These are phyloP conservation scores for Petrolisthes manimaculis DNA, from an alignment of 2,888 invertebrate species.

Conservation along the genomic window DNA sequence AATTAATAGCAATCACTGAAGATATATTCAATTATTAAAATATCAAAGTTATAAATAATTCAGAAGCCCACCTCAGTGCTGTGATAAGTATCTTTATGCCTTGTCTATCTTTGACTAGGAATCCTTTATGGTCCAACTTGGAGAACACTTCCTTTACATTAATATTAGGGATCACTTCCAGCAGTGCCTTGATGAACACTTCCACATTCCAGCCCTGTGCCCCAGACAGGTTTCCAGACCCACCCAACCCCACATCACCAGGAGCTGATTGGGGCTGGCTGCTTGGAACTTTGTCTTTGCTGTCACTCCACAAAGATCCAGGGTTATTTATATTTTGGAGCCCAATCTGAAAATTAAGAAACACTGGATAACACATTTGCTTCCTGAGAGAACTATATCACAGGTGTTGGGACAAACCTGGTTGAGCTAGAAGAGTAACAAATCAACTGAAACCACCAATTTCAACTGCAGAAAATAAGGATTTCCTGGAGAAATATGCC, in stretches of 20 bases:
- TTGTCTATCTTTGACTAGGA: slow-evolving; percentile 87
- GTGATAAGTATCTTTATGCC: slow-evolving; percentile 86
- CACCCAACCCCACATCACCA: slow-evolving; percentile 44
- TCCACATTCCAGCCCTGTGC: slow-evolving; percentile 90
- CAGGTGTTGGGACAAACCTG: no score
- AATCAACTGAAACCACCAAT: neutral
- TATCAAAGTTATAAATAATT: neutral
- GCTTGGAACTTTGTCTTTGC: slow-evolving; percentile 68
- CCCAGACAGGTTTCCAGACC: slow-evolving; percentile 65
- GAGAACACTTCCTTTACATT: slow-evolving; percentile 94
- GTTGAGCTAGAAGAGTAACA: neutral
- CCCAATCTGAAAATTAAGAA: slow-evolving; percentile 48
- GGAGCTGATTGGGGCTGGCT: slow-evolving; percentile 64
- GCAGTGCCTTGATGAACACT: slow-evolving; percentile 90
- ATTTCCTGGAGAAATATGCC: no score
- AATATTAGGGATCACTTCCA: slow-evolving; percentile 86
- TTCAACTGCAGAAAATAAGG: no score
- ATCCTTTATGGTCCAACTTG: slow-evolving; percentile 92
- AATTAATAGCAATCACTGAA: no score
- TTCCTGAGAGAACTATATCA: no score
- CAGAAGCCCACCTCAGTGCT: slow-evolving; percentile 76
- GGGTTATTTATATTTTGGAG: slow-evolving; percentile 58
- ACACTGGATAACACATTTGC: no score
- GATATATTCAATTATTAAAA: no score
- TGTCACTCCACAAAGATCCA: slow-evolving; percentile 68